A percentile compares a stretch with the other conserved stretches of the same genome.
phyloP scores from a whole-genome alignment of 2,797 vertebrate genomes.

The Myripristis jacobus region DNA sequence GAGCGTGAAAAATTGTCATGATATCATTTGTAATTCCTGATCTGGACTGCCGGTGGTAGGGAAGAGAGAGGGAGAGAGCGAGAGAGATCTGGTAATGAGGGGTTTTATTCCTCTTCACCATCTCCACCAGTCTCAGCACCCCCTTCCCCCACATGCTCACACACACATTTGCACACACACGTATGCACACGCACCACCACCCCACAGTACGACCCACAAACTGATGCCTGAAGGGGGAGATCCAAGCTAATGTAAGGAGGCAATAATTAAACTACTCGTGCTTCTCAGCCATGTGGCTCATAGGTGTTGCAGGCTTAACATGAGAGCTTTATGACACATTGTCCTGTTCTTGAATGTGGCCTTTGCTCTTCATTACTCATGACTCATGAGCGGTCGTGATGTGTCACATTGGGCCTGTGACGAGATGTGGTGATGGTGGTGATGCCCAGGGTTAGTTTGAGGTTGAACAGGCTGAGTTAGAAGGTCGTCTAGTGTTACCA shows the following conservation, averaged over 20 bases:
- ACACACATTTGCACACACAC: no score
- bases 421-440: conserved; percentile 38
- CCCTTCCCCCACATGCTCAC: neutral
- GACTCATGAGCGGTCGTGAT: conserved; percentile 65
- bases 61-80: conserved; percentile 36
- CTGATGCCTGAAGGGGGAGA: conserved; percentile 52
- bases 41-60: conserved; percentile 70
- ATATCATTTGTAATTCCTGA: conserved; percentile 88
- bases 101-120: conserved; percentile 55
- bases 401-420: conserved; percentile 60
- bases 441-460: conserved; percentile 39
- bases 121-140: conserved; percentile 52
- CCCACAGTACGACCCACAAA: conserved; percentile 52
- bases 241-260: conserved; percentile 79
- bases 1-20: conserved; percentile 86
- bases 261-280: conserved; percentile 80
- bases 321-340: conserved; percentile 79
- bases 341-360: conserved; percentile 71
- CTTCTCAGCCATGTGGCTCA: conserved; percentile 66
- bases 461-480: conserved; percentile 31
- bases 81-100: conserved; percentile 60
- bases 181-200: conserved; percentile 6
- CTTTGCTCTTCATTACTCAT: conserved; percentile 67
- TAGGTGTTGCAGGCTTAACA: conserved; percentile 79
- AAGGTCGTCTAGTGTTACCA: conserved; percentile 33